Conservation (phyloP, 2,888 invertebrate species). For the Abrostola triplasia region DNA sequence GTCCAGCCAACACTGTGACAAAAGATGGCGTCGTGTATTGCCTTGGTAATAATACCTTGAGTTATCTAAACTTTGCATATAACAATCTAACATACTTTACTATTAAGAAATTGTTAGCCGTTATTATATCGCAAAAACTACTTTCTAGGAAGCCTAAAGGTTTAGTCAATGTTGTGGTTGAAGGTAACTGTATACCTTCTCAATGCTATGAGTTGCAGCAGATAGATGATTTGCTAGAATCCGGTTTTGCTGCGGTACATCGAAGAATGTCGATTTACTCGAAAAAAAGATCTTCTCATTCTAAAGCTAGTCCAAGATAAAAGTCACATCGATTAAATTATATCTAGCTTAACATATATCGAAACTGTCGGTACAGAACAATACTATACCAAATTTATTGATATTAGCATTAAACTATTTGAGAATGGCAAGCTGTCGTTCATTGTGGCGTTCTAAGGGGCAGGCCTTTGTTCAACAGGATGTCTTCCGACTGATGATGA, state of each 20-base stretch:
- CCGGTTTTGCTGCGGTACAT: constrained; percentile 26
- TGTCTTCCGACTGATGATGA: no score
- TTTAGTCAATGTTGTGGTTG: constrained; percentile 67
- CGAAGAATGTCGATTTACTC: not conserved
- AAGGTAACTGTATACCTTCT: constrained; percentile 73
- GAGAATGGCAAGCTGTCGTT: no score
- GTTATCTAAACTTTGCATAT: constrained; percentile 72
- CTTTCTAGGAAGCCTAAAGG: constrained; percentile 65
- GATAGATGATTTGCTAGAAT: constrained; percentile 62
- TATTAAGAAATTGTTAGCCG: constrained; percentile 62
- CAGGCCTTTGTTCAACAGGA: no score
- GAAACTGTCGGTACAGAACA: no score
- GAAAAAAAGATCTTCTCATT: no score
- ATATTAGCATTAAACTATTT: no score
- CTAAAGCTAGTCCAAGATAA: no score
- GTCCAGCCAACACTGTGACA: constrained; percentile 45
- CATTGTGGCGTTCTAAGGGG: no score
- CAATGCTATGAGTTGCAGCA: constrained; percentile 62
- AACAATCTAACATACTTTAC: constrained; percentile 66
- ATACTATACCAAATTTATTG: no score
- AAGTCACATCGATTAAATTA: no score
- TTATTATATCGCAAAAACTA: constrained; percentile 63
- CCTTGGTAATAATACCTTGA: constrained; percentile 69
- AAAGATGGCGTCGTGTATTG: constrained; percentile 59
- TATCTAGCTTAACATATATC: no score